Evolutionary conservation across 1,140 invertebrate genomes (phyloP).

Genomic region (Rhagoletis zephyria): DNA sequence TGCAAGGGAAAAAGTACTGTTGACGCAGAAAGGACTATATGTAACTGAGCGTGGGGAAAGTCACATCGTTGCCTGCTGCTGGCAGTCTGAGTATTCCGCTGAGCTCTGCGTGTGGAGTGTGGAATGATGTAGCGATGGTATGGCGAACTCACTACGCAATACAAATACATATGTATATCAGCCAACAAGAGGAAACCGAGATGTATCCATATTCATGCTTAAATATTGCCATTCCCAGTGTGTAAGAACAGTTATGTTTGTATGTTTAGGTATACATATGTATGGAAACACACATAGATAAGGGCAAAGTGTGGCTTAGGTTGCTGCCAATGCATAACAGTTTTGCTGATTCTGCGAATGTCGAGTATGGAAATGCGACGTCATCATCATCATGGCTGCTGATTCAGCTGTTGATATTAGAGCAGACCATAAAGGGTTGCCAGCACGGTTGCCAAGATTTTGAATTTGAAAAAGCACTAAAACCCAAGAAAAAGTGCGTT

Average conservation of each 20-base stretch:
- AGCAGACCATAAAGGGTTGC: slow-evolving; percentile 43
- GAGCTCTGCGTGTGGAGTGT: not conserved
- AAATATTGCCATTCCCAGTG: no score
- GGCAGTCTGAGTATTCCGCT: not conserved
- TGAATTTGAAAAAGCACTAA: no score
- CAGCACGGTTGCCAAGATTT: no score
- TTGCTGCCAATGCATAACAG: not conserved
- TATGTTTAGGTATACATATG: not conserved
- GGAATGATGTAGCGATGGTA: not conserved
- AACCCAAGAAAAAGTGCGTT: no score
- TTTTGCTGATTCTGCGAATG: slow-evolving; percentile 27
- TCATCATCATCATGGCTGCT: not conserved
- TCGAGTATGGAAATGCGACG: slow-evolving; percentile 12
- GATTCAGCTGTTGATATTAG: slow-evolving; percentile 28
- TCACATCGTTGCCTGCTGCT: not conserved
- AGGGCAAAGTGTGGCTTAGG: not conserved
- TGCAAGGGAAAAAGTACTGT: not conserved
- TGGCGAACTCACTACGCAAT: not conserved
- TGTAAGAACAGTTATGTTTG: not conserved
- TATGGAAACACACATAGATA: not conserved
- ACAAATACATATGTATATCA: not conserved
- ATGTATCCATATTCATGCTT: no score
- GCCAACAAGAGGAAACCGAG: not conserved
- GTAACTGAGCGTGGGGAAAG: not conserved
- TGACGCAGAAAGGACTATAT: not conserved